Evolutionary conservation across 2,888 invertebrate genomes (phyloP), one percentile per base, ranked within the genome.

Genomic region (Noctuana brunneofusca): DNA sequence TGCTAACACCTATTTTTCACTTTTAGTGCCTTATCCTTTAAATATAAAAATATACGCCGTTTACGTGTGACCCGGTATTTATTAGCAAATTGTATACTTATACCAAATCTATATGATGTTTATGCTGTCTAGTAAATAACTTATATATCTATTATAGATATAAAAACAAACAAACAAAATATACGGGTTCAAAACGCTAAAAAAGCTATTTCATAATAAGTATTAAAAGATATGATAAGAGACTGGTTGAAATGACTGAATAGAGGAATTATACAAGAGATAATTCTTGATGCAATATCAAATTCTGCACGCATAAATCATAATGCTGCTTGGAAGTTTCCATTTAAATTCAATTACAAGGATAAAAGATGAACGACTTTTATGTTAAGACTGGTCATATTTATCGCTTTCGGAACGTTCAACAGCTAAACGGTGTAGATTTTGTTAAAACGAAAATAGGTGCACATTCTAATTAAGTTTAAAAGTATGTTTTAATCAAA

Each of bases 391-490:
- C 18, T 11, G 18, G 41, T 16, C 41, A 20, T 43, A 6, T 20
- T 43, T 20, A 43, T 43, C 18, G 18, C 43, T 12, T 12, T 43
- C 3, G 8, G 2, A n/a, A 48, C 48, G 22, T 48, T 22, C 6
- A 11, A n/a, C 1, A 22, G 22, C 20, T 8, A 48, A 20, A 49
- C 1, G 9, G 8, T 24, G 12, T 30, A 24, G n/a, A 24, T 22
- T 49, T 49, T n/a, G 9, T 1, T 16, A 54, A 1, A 18, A 8
- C 5, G 9, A n/a, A 54, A n/a, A 14, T n/a, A 58, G 58, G 1
- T 20, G 9, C 32, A 30, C 24, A 54, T 60, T 54, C 16, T 49
- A 55, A 55, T 55, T 62, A 55, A 27, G 38, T 55, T 55, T 20
- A 30, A n/a, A n/a, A n/a, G n/a, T n/a, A n/a, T n/a, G n/a, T n/a